A percentile compares a stretch with the other conserved stretches of the same genome.
phyloP scores from a whole-genome alignment of 2,113 vertebrate species.

The Mastomys natalensis region DNA sequence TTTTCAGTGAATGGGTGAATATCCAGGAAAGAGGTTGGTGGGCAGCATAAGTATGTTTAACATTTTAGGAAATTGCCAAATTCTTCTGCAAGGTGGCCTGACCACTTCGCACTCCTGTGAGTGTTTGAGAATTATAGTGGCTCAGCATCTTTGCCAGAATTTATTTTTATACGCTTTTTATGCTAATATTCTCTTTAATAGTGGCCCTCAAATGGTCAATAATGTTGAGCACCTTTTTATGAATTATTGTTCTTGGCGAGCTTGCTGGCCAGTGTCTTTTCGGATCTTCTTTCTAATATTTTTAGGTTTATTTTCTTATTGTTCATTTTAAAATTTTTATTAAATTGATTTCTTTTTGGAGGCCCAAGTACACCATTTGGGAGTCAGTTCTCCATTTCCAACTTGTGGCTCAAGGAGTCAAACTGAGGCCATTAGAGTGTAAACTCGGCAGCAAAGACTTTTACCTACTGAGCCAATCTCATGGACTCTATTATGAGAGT shows the following conservation, averaged over 20 bases:
- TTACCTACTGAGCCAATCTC: background rate
- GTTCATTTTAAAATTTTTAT: background rate
- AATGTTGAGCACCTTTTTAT: background rate
- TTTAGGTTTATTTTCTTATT: slow-evolving; percentile 13
- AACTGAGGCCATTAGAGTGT: background rate
- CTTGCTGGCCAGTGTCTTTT: background rate
- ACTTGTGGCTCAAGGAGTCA: background rate
- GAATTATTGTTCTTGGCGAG: background rate
- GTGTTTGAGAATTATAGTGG: background rate
- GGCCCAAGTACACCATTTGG: no score
- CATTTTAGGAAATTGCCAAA: background rate
- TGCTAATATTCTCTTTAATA: background rate
- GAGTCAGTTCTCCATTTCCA: background rate
- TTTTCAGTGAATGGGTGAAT: background rate
- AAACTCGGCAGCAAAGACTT: background rate
- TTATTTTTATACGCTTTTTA: background rate
- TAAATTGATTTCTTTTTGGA: background rate
- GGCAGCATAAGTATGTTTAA: background rate
- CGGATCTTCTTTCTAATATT: background rate
- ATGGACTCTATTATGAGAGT: background rate
- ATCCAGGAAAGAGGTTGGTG: background rate
- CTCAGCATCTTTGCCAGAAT: background rate
- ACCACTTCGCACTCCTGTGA: background rate
- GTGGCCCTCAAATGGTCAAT: background rate
- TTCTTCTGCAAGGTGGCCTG: background rate